Evolutionary conservation across 2,888 invertebrate species (phyloP), one percentile per base, ranked within the genome.

Genomic region (Cephus spinipes): DNA sequence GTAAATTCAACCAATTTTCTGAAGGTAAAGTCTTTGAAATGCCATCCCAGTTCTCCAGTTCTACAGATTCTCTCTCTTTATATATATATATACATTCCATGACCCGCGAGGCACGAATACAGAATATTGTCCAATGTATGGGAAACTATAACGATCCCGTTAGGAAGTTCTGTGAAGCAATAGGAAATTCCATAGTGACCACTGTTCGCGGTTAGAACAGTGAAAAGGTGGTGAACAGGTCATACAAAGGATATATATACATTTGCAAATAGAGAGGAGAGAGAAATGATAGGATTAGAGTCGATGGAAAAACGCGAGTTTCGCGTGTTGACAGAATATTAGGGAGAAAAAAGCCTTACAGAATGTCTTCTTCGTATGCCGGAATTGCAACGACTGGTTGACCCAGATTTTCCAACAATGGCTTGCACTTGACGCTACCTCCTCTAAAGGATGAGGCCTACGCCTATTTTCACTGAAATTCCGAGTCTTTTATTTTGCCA

Each of bases 371-470:
- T 33, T 9, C 55, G 32, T 31, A 31, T 33, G 33, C 71, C 31
- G 31, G 71, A 71, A 71, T 31, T 71, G 31, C 71, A 71, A 33
- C 31, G 71, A 71, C 55, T 15, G 71, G 81, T 79, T 86, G 89
- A 89, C 89, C 88, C 83, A 87, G 82, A 87, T 88, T 79, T 79
- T 15, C 55, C 83, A 82, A 89, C 88, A 89, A 89, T 87, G 82
- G 85, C 83, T 23, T 80, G 79, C 83, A 84, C 87, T 87, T 85
- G 82, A 85, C 84, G 85, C 80, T 80, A 81, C 75, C 75, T 40
- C 9, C 23, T 55, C 55, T 3, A 15, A 15, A 55, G 55, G 55
- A 55, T 55, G 23, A 55, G 23, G 23, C 55, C 55, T 55, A 23
- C 55, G 55, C 55, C 55, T 55, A 55, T 55, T 23, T 15, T 55